Evolutionary conservation across 1,140 invertebrate genomes (phyloP), one percentile per base, ranked within the genome.

Genomic region (Drosophila grimshawi): DNA sequence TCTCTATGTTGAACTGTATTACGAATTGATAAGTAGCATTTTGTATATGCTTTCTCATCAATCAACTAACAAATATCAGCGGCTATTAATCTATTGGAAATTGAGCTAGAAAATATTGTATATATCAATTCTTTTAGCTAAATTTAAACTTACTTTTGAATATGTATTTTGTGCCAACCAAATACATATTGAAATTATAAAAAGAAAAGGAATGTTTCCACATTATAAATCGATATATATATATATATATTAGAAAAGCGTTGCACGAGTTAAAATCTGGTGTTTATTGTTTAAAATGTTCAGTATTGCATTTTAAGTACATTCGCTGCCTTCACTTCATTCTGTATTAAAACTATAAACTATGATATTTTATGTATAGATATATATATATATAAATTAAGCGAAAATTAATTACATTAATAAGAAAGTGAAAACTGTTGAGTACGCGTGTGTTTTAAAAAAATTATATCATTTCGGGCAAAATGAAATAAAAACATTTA

Each of bases 241-340:
- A 19, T 19, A 19, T 19, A 19, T 19, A 19, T 19, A 19, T 19
- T 19, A 19, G 19, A 19, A 19, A 19, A 19, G 1, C 19, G 19
- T 19, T 19, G 19, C 10, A 4, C 39, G 39, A 43, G 78, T 81
- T 81, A 80, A 89, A 89, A 89, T 85, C 74, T 74, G 67, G 11
- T 76, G 27, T 88, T 83, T 88, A 83, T 83, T 89, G 70, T 82
- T 86, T 86, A 80, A 85, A 89, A 74, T 77, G 62, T 80, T 65
- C 51, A 46, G 19, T 68, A 76, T 64, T 75, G 60, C 69, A 72
- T 82, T 78, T 85, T 89, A 89, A 90, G 86, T 89, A 89, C 80
- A 85, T 85, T 77, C 57, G 64, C 71, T 35, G 65, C 52, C 52
- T 73, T 73, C 30, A 67, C 43, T 49, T 51, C 27, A 35, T 57